Base-by-base conservation (phyloP, 64 coral and sea anemone genomes). In the Porites australiensis region DNA sequence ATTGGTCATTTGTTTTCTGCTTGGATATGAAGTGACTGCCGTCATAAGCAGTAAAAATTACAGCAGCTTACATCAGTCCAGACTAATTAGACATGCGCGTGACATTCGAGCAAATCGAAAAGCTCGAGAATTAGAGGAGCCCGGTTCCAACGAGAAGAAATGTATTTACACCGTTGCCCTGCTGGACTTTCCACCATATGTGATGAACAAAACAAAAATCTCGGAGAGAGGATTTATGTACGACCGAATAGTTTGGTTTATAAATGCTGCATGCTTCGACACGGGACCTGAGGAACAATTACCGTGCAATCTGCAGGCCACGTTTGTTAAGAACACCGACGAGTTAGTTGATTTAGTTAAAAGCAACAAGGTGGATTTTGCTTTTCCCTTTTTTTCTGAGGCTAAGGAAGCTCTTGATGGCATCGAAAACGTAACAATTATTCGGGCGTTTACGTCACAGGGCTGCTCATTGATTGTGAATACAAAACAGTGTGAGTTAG, bases 111-210 rank as follows among this genome's bases (percentile, higher is more conserved):
- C 6, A 49, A 44, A 48, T 76, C 73, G 73, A 18, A 8, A 50
- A 50, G 37, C 47, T 5, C 73, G 73, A 18, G 14, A 76, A 14
- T 57, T 12, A 5, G 54, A 57, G 7, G 7, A 57, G 12, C 54
- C 54, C 54, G 12, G 54, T 57, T 12, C 54, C 12, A 12, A 57
- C 12, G 54, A 57, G 54, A 12, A 57, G 54, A 9, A 9, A 7
- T 84, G 63, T 20, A 51, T 5, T 19, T 84, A 68, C 81, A 51
- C 3, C 6, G 11, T 48, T 3, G 81, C 81, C 18, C 2, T 84
- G 62, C 43, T 84, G 9, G 9, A 84, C 44, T 68, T 67, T 84
- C 81, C 62, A 50, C 81, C 81, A 48, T 84, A 84, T 19, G 48
- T 84, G 3, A 84, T 50, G 44, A 68, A 67, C 44, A 9, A 8